phyloP scores from a whole-genome alignment of 2,888 invertebrate genomes.

The Eupithecia subumbrata region DNA sequence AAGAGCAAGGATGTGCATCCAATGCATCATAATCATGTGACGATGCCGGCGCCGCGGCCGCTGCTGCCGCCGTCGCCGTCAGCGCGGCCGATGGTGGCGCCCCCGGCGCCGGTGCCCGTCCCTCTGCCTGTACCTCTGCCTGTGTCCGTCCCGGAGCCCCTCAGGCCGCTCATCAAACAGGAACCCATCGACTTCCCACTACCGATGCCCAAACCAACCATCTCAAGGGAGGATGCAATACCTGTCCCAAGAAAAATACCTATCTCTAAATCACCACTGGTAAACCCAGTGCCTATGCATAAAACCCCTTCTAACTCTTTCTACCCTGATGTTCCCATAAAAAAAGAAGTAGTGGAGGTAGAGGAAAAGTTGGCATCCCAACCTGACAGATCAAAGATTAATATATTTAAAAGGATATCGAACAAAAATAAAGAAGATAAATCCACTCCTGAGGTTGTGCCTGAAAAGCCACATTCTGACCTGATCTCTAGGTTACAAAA shows the following conservation, averaged over 20 bases:
- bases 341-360: slow-evolving; percentile 80
- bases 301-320: slow-evolving; percentile 62
- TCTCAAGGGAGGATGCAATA: slow-evolving; percentile 69
- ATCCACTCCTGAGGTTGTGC: slow-evolving; percentile 69
- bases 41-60: slow-evolving; percentile 69
- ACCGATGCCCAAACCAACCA: slow-evolving; percentile 52
- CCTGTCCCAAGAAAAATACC: slow-evolving; percentile 80
- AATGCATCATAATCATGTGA: slow-evolving; percentile 74
- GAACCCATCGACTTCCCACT: slow-evolving; percentile 66
- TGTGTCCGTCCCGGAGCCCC: slow-evolving; percentile 54
- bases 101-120: slow-evolving; percentile 38
- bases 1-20: slow-evolving; percentile 75
- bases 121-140: slow-evolving; percentile 54
- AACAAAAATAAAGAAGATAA: slow-evolving; percentile 88
- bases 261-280: slow-evolving; percentile 77
- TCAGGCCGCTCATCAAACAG: slow-evolving; percentile 71
- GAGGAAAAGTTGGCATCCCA: slow-evolving; percentile 88
- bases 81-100: slow-evolving; percentile 61
- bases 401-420: slow-evolving; percentile 94
- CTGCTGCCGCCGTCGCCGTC: slow-evolving; percentile 45
- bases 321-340: slow-evolving; percentile 73
- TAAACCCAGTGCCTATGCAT: slow-evolving; percentile 67
- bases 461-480: slow-evolving; percentile 73
- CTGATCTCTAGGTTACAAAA: slow-evolving; percentile 78
- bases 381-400: slow-evolving; percentile 93